phyloP scores from a whole-genome alignment of 2,888 invertebrate genomes.

The Ichneumoninae sp. region DNA sequence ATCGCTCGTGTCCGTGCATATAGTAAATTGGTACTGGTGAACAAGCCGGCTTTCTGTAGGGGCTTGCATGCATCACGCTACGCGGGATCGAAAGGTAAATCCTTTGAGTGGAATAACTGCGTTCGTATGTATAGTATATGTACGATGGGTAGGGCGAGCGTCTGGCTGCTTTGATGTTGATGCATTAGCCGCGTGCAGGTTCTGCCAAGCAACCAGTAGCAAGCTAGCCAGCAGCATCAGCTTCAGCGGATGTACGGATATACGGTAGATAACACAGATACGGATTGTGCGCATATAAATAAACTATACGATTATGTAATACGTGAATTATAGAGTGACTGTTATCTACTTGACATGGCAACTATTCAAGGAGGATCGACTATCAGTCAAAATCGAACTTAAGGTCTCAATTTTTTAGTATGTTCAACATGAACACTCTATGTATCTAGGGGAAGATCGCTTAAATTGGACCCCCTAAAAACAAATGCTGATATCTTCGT shows the following conservation, averaged over 20 bases:
- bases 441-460: too few relatives aligned
- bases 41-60: conserved; percentile 9
- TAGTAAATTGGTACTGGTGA: conserved; percentile 10
- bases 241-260: conserved; percentile 32
- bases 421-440: too few relatives aligned
- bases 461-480: too few relatives aligned
- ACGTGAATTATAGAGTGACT: conserved; percentile 24
- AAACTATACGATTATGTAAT: conserved; percentile 30
- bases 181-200: conserved; percentile 78
- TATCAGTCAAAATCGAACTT: too few relatives aligned
- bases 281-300: conserved; percentile 32
- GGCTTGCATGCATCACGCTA: conserved; percentile 45
- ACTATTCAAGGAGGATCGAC: too few relatives aligned
- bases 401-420: too few relatives aligned
- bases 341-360: background rate
- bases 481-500: too few relatives aligned
- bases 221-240: conserved; percentile 41
- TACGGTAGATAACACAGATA: conserved; percentile 21
- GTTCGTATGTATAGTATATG: conserved; percentile 56
- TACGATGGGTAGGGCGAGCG: conserved; percentile 52
- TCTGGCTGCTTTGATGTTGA: conserved; percentile 80
- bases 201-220: conserved; percentile 50
- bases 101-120: conserved; percentile 81
- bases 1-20: conserved; percentile 17
- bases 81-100: conserved; percentile 67